phyloP scores from a whole-genome alignment of 2,113 vertebrate species.

The Seriola dumerili region DNA sequence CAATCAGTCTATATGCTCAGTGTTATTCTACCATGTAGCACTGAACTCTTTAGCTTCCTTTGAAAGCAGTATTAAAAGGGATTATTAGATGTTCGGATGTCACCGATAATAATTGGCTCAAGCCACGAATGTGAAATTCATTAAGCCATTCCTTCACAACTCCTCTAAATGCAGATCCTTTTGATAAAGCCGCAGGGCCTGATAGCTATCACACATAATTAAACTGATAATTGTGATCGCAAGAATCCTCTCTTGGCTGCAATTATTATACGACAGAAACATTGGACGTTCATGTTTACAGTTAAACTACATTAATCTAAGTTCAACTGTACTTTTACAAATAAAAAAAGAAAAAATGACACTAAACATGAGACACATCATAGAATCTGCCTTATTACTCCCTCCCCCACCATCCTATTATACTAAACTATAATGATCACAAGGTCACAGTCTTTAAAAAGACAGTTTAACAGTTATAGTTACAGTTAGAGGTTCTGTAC shows the following conservation, averaged over 20 bases:
- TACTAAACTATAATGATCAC: no score
- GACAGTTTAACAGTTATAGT: no score
- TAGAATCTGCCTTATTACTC: background rate
- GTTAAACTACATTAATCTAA: conserved; percentile 29
- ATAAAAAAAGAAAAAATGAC: background rate
- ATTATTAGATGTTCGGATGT: conserved; percentile 69
- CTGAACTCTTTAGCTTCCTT: conserved; percentile 37
- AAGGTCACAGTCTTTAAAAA: no score
- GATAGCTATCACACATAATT: conserved; percentile 81
- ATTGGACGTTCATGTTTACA: conserved; percentile 31
- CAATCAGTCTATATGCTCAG: background rate
- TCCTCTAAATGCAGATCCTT: conserved; percentile 69
- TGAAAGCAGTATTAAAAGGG: conserved; percentile 65
- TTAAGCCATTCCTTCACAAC: conserved; percentile 71
- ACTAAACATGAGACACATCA: background rate
- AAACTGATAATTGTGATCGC: conserved; percentile 78
- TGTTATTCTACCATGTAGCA: conserved; percentile 9
- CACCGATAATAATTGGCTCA: conserved; percentile 67
- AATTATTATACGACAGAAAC: conserved; percentile 63
- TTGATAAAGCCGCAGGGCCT: conserved; percentile 64
- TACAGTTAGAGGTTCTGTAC: no score
- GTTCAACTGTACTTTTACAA: background rate
- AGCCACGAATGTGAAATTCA: conserved; percentile 73
- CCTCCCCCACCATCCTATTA: no score
- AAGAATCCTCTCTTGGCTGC: conserved; percentile 60